Evolutionary conservation across 2,888 invertebrate species (phyloP), one percentile per base, ranked within the genome.

Genomic region (Heliconius hortense): DNA sequence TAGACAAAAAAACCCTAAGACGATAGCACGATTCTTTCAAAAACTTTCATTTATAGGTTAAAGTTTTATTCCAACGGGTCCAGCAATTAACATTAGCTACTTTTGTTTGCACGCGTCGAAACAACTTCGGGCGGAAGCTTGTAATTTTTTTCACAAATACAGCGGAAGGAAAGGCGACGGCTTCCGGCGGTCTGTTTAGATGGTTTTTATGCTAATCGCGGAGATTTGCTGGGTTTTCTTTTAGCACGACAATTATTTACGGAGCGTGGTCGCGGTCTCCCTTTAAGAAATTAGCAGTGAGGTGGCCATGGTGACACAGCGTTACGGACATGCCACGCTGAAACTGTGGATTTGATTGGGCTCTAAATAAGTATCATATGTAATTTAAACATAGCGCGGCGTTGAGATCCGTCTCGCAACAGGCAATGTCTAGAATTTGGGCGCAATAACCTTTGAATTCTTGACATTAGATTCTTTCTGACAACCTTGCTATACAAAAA

Each of bases 191-290:
- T 83, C 91, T 90, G 92, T 91, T 93, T 91, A 92, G 92, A 87
- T 90, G 92, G 88, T 91, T 93, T 93, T 94, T 93, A 94, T 94
- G 93, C 86, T 93, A 94, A 94, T 94, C 90, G 87, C 77, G 83
- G 86, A 89, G 91, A 91, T 93, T 93, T 90, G 89, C 89, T 86
- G 89, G 88, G 87, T 84, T 90, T 90, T 91, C 89, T 90, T 90
- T 92, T 89, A 88, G 89, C 87, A 84, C 84, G 86, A 89, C 88
- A 88, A 91, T 93, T 93, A 93, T 92, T 93, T 89, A 92, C 87
- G 83, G 86, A 82, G 66, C 78, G 74, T 73, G 85, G 77, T 71
- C 82, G 86, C 82, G 85, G 84, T 81, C 85, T 84, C 84, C 86
- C 87, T 87, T 86, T 87, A 87, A 88, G 89, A 88, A 89, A 90